Evolutionary conservation across 1,140 invertebrate species (phyloP), one percentile per base, ranked within the genome.

Genomic region (Brachionus sp.): DNA sequence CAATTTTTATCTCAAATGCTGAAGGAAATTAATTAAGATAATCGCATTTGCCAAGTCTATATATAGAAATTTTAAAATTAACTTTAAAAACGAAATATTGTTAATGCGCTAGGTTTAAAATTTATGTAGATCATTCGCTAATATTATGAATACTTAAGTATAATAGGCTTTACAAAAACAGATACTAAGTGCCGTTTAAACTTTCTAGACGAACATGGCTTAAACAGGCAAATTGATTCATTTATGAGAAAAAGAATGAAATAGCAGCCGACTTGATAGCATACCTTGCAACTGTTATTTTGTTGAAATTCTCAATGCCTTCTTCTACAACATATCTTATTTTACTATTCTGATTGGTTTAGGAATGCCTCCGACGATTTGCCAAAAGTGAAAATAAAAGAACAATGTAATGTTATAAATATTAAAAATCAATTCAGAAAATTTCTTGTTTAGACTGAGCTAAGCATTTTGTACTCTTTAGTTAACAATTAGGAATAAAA

Each of bases 11-110:
- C 50, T 57, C 19, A 23, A 57, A 57, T 19, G 50, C 50, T 57
- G 50, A 57, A 19, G 50, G 50, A 57, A 57, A 57, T 57, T 57
- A 57, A 57, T 57, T 57, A 57, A 57, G 50, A 57, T 57, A 57
- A 57, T 57, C 50, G 50, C 50, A 19, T 57, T 57, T 57, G 50
- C 50, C 50, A 57, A 57, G 50, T 23, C 50, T 57, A 57, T 57
- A 57, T 57, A 57, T 57, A 57, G 50, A n/a, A 57, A 23, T 57
- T 53, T 57, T 25, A 19, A 57, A 57, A 57, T 57, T 57, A 57
- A 57, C 50, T 57, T 16, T 57, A 57, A 57, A 53, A 57, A 57
- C n/a, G 50, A 57, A 57, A 57, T 57, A 9, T 57, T 57, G 50
- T 23, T 57, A 57, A 57, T 57, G 50, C 50, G 19, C 50, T 19